A percentile compares a stretch with the other conserved stretches of the same genome.
Conservation (phyloP, 2,888 invertebrate genomes). For the Nudaria mundana region DNA sequence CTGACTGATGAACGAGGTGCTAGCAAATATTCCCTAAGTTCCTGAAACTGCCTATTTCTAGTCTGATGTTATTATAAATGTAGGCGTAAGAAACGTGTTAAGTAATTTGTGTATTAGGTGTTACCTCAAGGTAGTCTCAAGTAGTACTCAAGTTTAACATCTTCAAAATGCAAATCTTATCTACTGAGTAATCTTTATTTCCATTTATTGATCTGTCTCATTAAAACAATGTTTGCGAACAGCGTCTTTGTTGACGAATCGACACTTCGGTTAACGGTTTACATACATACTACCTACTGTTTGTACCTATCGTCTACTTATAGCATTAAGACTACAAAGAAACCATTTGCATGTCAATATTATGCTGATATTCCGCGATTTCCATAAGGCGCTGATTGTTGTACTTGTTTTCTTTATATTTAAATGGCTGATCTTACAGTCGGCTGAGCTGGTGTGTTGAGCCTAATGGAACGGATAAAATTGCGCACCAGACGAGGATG, state of each 20-base stretch:
- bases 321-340: conserved; percentile 47
- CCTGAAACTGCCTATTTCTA: too few relatives aligned
- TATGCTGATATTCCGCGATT: conserved; percentile 39
- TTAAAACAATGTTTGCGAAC: conserved; percentile 40
- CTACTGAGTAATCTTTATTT: too few relatives aligned
- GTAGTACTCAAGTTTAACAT: too few relatives aligned
- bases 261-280: conserved; percentile 50
- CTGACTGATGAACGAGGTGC: too few relatives aligned
- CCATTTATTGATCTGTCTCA: too few relatives aligned
- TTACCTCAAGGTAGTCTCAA: too few relatives aligned
- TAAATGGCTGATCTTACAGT: conserved; percentile 25
- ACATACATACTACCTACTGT: conserved; percentile 35
- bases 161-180: too few relatives aligned
- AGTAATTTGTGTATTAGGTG: too few relatives aligned
- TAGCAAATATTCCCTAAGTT: too few relatives aligned
- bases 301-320: conserved; percentile 44
- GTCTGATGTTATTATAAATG: too few relatives aligned
- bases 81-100: too few relatives aligned
- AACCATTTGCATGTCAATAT: conserved; percentile 53
- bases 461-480: conserved; percentile 59
- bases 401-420: conserved; percentile 27
- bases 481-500: conserved; percentile 66
- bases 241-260: conserved; percentile 45
- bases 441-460: conserved; percentile 40
- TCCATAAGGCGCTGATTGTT: conserved; percentile 30